These are phyloP conservation scores for Troides helena DNA, from an alignment of 2,888 invertebrate species.

Conservation along the genomic window DNA sequence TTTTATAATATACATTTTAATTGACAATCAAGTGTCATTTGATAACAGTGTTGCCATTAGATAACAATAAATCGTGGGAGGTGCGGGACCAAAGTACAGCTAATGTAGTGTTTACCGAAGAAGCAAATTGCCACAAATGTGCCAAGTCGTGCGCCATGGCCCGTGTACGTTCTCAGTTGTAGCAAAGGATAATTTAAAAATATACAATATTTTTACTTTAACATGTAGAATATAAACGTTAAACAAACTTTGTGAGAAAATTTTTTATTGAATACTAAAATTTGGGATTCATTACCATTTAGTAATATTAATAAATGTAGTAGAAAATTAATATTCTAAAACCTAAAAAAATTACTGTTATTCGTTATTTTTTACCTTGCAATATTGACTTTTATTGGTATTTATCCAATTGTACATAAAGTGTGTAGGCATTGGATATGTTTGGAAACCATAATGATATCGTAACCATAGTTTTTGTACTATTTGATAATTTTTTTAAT, in stretches of 20 bases:
- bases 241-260: not conserved
- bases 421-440: not conserved
- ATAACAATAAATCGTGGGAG: not conserved
- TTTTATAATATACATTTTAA: no score
- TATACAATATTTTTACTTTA: no score
- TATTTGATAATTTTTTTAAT: constrained; percentile 43
- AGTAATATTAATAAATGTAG: not conserved
- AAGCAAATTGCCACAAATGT: not conserved
- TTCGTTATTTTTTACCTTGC: not conserved
- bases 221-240: not conserved
- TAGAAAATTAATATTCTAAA: not conserved
- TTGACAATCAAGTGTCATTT: no score
- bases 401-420: not conserved
- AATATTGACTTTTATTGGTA: not conserved
- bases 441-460: constrained; percentile 33
- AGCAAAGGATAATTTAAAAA: not conserved
- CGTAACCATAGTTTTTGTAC: constrained; percentile 56
- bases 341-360: not conserved
- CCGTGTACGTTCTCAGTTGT: not conserved
- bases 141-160: not conserved
- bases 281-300: not conserved
- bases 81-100: not conserved
- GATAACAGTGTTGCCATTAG: not conserved
- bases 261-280: not conserved
- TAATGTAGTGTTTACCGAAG: not conserved